These are phyloP conservation scores for Gymnoscopelus microlampas DNA, from an alignment of 2,797 vertebrate species.

Conservation along the genomic window DNA sequence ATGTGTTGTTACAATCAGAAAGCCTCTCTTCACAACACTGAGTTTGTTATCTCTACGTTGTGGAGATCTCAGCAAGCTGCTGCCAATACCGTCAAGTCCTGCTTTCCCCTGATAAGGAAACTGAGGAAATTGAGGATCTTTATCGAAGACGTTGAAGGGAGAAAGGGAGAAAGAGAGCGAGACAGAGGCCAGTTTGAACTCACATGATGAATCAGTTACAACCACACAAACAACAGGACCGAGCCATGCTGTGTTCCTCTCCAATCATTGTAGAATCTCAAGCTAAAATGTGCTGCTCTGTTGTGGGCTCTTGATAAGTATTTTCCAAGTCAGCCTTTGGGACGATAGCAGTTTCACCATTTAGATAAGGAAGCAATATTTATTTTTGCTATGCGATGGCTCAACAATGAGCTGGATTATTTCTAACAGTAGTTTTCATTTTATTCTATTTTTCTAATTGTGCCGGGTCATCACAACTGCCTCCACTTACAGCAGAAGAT, in stretches of 20 bases:
- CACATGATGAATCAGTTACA: slow-evolving; percentile 55
- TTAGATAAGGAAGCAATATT: too few species aligned
- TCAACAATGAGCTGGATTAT: too few species aligned
- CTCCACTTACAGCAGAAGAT: too few species aligned
- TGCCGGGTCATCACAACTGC: too few species aligned
- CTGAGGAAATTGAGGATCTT: slow-evolving; percentile 69
- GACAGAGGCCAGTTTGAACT: slow-evolving; percentile 48
- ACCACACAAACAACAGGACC: slow-evolving; percentile 14
- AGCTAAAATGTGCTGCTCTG: not conserved
- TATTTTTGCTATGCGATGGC: too few species aligned
- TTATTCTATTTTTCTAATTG: too few species aligned
- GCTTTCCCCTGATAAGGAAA: slow-evolving; percentile 65
- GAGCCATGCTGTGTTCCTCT: not conserved
- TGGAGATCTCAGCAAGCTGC: slow-evolving; percentile 52
- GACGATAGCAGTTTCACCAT: too few species aligned
- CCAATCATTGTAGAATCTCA: not conserved
- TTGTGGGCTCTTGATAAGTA: not conserved
- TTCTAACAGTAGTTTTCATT: too few species aligned
- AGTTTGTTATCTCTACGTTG: slow-evolving; percentile 57
- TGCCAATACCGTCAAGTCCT: slow-evolving; percentile 61
- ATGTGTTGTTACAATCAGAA: too few species aligned
- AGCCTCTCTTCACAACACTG: slow-evolving; percentile 23
- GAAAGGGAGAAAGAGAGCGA: slow-evolving; percentile 23
- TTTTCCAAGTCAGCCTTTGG: too few species aligned
- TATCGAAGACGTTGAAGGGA: slow-evolving; percentile 49